phyloP scores from a whole-genome alignment of 2,888 invertebrate species.

The Scaptomyza flava region DNA sequence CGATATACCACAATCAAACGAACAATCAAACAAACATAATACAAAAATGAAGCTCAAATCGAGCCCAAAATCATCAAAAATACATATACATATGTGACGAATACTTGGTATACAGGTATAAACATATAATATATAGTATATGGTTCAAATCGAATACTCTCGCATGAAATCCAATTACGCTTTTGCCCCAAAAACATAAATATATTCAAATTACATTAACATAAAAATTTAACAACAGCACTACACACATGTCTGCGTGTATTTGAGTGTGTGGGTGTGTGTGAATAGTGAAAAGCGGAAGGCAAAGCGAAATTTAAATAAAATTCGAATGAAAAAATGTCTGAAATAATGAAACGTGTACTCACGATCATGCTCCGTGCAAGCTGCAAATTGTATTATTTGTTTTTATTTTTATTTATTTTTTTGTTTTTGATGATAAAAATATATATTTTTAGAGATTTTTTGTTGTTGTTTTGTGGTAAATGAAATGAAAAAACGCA shows the following conservation, averaged over 20 bases:
- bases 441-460: conserved; percentile 28
- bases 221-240: conserved; percentile 68
- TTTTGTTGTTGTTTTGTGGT: conserved; percentile 47
- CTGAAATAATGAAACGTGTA: conserved; percentile 85
- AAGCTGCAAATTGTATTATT: conserved; percentile 87
- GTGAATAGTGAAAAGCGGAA: conserved; percentile 50
- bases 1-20: conserved; percentile 45
- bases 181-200: conserved; percentile 31
- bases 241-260: conserved; percentile 35
- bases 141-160: conserved; percentile 34
- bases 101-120: conserved; percentile 26
- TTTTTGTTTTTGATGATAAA: conserved; percentile 17
- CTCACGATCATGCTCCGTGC: conserved; percentile 96
- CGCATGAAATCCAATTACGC: conserved; percentile 44
- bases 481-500: conserved; percentile 75
- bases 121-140: conserved; percentile 12
- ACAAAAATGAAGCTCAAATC: conserved; percentile 27
- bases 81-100: conserved; percentile 35
- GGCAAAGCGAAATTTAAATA: conserved; percentile 54
- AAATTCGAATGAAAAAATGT: conserved; percentile 50
- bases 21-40: conserved; percentile 44
- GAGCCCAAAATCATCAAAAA: conserved; percentile 35
- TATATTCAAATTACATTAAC: conserved; percentile 70
- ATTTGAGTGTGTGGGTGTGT: conserved; percentile 6
- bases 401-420: conserved; percentile 53